Base-by-base conservation (phyloP, 1,140 invertebrate genomes). In the Anastatus disparis region DNA sequence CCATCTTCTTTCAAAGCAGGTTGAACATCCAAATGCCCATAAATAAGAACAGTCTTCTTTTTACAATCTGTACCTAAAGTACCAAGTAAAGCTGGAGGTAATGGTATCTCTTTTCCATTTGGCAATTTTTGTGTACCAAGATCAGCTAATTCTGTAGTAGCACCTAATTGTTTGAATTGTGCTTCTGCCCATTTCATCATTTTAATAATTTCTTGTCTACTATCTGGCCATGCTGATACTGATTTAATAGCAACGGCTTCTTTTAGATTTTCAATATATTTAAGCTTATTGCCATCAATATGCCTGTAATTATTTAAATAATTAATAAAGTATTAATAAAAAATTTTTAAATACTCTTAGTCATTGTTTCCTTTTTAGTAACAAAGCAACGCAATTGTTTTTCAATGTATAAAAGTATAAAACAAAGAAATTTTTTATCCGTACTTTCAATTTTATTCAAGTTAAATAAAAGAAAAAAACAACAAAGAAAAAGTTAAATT, bases 11-110 rank as follows among this genome's bases (percentile, higher is more conserved):
- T 91, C 6, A 91, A 78, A 9, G 97, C 97, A 48, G 97, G 97
- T 83, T 99, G 97, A 2, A 99, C 97, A 89, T 99, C 98, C 77
- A 99, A 90, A 87, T 99, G 98, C 0, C 97, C 98, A 87, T 99
- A 99, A 55, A 99, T 89, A 59, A 95, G 90, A 48, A 99, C 89
- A 17, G 97, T 99, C 77, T 96, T 94, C 82, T 97, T 97, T 7
- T 90, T 90, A 0, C 91, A 87, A 82, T 98, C 95, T 74, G 89
- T 91, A 69, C 96, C 97, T 52, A 99, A 87, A 29, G 84, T 86
- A 22, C 92, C 97, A n/a, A 98, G 86, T 22, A 99, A 78, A 10
- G 97, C 93, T 31, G 97, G 96, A 1, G 98, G 98, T 35, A 99
- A 84, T 35, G 90, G 89, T 31, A 98, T 83, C 75, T 89, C 83